Evolutionary conservation across 2,113 vertebrate genomes (phyloP).

Genomic region (Equus quagga): DNA sequence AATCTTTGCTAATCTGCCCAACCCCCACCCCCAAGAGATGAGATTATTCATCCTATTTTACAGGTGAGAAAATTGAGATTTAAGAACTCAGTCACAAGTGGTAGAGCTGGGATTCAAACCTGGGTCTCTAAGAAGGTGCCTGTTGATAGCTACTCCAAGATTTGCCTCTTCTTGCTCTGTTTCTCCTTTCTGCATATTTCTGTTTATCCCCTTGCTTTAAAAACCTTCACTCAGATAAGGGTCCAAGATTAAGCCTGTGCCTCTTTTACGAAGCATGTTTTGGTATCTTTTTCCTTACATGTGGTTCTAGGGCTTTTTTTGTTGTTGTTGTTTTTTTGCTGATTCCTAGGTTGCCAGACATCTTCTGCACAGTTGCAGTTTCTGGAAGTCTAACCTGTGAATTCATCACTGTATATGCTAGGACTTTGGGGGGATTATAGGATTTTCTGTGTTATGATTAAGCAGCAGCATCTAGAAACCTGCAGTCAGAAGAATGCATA

Average conservation of each 20-base stretch:
- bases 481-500: slow-evolving; percentile 13
- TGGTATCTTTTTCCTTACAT: background rate
- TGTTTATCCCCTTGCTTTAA: background rate
- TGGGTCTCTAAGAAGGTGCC: background rate
- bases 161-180: background rate
- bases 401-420: background rate
- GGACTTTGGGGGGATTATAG: slow-evolving; percentile 48
- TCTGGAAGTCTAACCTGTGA: slow-evolving; percentile 9
- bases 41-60: background rate
- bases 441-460: slow-evolving; percentile 47
- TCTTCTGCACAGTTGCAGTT: background rate
- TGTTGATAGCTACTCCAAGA: background rate
- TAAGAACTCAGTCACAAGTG: background rate
- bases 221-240: background rate
- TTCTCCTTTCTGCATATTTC: background rate
- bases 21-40: background rate
- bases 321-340: background rate
- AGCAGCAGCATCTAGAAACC: slow-evolving; percentile 49
- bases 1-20: background rate
- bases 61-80: background rate
- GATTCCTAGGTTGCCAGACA: background rate
- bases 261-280: background rate
- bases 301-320: background rate
- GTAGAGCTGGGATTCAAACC: background rate
- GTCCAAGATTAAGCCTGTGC: background rate